These are phyloP conservation scores for Ophiothrix spiculata DNA, from an alignment of 35 echinoderm and acorn worm genomes.

Conservation along the genomic window DNA sequence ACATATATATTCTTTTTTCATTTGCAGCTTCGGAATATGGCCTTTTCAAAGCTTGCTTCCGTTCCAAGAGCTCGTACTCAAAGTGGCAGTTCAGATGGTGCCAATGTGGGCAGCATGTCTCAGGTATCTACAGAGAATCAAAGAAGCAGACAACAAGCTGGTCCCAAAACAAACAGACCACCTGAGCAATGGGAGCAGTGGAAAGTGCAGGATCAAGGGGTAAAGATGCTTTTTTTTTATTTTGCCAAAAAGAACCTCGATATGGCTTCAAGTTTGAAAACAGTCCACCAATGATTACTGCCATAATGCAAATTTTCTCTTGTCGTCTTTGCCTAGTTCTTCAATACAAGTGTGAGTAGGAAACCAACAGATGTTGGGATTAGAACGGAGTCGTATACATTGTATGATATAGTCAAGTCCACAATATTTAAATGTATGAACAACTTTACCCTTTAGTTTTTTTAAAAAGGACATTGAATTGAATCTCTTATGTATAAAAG, in stretches of 20 bases:
- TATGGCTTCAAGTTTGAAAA: no score
- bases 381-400: no score
- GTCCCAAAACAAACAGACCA: neutral
- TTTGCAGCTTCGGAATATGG: conserved; percentile 43
- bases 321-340: no score
- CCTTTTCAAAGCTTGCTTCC: conserved; percentile 48
- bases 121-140: neutral
- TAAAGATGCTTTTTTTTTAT: neutral
- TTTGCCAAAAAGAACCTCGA: neutral
- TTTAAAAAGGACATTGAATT: no score
- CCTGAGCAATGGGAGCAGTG: conserved; percentile 41
- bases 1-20: neutral
- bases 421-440: no score
- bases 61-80: conserved; percentile 19
- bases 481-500: no score
- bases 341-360: no score
- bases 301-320: no score
- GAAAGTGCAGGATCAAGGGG: conserved; percentile 45
- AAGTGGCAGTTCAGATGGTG: neutral
- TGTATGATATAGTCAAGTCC: no score
- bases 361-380: no score
- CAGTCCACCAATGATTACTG: no score
- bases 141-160: neutral
- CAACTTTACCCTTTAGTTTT: no score
- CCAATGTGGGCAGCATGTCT: neutral